phyloP scores from a whole-genome alignment of 2,113 vertebrate species.

The Taxidea taxus region DNA sequence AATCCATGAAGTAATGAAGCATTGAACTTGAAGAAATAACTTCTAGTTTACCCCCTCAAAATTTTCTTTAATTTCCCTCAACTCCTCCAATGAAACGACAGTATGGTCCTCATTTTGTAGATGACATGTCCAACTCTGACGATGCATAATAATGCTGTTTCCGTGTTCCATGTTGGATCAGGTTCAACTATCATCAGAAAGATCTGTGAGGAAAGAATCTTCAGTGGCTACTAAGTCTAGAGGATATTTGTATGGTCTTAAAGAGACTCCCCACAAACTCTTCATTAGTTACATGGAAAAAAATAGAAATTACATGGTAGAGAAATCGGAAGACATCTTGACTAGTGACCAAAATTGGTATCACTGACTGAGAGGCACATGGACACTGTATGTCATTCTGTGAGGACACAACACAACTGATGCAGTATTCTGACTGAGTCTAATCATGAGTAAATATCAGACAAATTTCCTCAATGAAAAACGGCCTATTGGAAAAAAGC shows the following conservation, averaged over 20 bases:
- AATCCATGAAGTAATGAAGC: neutral
- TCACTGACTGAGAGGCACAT: neutral
- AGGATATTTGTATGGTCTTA: neutral
- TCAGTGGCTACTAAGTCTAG: neutral
- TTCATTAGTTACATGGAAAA: neutral
- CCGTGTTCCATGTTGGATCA: neutral
- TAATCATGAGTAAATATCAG: neutral
- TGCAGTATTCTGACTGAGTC: neutral
- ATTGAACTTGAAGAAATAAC: neutral
- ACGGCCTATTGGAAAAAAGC: neutral
- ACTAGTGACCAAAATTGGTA: neutral
- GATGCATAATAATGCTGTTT: neutral
- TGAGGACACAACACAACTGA: neutral
- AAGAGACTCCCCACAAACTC: neutral
- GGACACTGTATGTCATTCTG: neutral
- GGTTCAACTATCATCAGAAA: neutral
- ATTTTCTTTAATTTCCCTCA: neutral
- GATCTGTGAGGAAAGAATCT: neutral
- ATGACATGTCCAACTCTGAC: neutral
- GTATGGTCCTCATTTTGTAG: neutral
- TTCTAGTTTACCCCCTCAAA: neutral
- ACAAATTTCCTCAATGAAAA: neutral
- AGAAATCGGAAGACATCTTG: neutral
- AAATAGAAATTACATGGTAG: neutral
- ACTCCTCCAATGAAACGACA: neutral